phyloP scores from a whole-genome alignment of 2,113 vertebrate species.

The Pelvicachromis taeniatus region DNA sequence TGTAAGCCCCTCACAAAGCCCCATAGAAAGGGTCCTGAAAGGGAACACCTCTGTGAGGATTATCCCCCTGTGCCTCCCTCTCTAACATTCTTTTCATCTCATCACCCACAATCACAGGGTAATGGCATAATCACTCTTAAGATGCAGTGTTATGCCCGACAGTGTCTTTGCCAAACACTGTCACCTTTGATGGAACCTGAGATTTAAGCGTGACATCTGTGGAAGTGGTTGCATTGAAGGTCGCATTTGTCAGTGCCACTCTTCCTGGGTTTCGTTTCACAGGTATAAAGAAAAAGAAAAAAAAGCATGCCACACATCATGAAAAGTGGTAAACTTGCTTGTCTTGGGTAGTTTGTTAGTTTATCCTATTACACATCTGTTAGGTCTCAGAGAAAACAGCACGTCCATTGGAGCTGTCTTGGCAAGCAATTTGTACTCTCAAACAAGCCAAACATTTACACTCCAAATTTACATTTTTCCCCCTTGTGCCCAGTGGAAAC shows the following conservation, averaged over 20 bases:
- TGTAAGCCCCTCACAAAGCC: slow-evolving; percentile 76
- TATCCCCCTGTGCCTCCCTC: slow-evolving; percentile 57
- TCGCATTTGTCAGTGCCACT: slow-evolving; percentile 1
- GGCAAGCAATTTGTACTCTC: slow-evolving; percentile 49
- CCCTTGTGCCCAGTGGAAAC: slow-evolving; percentile 63
- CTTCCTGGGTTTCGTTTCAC: neutral
- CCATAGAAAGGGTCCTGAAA: slow-evolving; percentile 75
- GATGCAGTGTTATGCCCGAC: slow-evolving; percentile 60
- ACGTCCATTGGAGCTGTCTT: slow-evolving; percentile 34
- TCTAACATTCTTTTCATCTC: slow-evolving; percentile 74
- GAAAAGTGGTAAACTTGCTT: slow-evolving; percentile 29
- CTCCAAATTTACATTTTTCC: slow-evolving; percentile 59
- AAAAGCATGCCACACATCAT: slow-evolving; percentile 15
- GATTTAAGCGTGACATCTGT: slow-evolving; percentile 23
- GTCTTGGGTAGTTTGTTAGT: slow-evolving; percentile 36
- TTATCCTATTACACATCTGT: slow-evolving; percentile 49
- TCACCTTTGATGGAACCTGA: slow-evolving; percentile 56
- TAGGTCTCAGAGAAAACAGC: slow-evolving; percentile 43
- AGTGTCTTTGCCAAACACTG: slow-evolving; percentile 59
- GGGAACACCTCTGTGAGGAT: slow-evolving; percentile 76
- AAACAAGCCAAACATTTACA: slow-evolving; percentile 62
- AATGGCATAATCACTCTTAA: slow-evolving; percentile 76
- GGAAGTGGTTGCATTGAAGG: slow-evolving; percentile 26
- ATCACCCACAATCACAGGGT: slow-evolving; percentile 67
- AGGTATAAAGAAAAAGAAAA: neutral